phyloP scores from a whole-genome alignment of 2,888 invertebrate species.

The Molorchus minor region DNA sequence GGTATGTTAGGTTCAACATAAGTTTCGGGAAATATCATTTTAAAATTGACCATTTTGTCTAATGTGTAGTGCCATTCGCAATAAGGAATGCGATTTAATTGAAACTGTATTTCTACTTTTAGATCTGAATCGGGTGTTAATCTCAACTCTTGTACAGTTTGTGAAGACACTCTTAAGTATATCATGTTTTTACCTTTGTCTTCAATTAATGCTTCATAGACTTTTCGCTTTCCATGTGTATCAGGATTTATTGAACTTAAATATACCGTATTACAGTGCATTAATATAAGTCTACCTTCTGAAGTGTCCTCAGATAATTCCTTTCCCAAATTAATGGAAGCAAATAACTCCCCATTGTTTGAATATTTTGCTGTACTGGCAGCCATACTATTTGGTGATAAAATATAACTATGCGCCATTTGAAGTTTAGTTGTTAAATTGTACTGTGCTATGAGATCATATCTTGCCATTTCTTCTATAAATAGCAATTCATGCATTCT shows the following conservation, averaged over 20 bases:
- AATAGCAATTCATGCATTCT: conserved; percentile 79
- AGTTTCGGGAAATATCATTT: conserved; percentile 73
- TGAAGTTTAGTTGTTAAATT: conserved; percentile 74
- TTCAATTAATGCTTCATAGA: conserved; percentile 77
- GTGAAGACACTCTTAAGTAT: conserved; percentile 68
- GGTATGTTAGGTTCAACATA: conserved; percentile 72
- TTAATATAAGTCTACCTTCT: conserved; percentile 79
- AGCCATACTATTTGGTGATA: conserved; percentile 74
- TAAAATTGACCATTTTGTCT: conserved; percentile 76
- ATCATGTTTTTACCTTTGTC: conserved; percentile 83
- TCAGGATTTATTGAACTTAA: conserved; percentile 52
- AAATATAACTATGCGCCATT: conserved; percentile 73
- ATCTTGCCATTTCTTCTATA: conserved; percentile 81
- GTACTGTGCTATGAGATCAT: conserved; percentile 72
- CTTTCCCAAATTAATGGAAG: conserved; percentile 74
- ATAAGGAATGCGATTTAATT: conserved; percentile 80
- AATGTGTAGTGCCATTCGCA: conserved; percentile 88
- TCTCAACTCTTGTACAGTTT: conserved; percentile 36
- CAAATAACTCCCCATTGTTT: conserved; percentile 79
- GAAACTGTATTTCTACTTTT: conserved; percentile 80
- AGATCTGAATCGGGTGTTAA: conserved; percentile 69
- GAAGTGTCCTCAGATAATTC: conserved; percentile 84
- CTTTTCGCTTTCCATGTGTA: conserved; percentile 60
- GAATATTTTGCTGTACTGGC: conserved; percentile 80
- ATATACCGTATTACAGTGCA: conserved; percentile 76